A percentile compares a stretch with the other conserved stretches of the same genome.
These are phyloP conservation scores for Cryptocephalus moraei DNA, from an alignment of 2,888 invertebrate genomes.

Conservation along the genomic window DNA sequence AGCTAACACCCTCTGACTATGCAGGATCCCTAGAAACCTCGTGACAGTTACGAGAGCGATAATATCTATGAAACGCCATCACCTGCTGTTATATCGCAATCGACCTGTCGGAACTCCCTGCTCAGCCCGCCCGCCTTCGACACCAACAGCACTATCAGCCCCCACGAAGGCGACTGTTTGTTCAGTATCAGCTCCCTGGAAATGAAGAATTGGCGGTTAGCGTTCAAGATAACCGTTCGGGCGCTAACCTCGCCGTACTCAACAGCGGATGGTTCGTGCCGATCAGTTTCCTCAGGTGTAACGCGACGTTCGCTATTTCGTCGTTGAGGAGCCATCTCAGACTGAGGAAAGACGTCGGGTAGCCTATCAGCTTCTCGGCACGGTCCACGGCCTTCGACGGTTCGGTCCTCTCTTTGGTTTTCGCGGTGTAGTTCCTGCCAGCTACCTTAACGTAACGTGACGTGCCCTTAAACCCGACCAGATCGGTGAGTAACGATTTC, in stretches of 20 bases:
- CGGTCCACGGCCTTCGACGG: slow-evolving; percentile 54
- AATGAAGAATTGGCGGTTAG: neutral
- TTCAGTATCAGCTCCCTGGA: slow-evolving; percentile 31
- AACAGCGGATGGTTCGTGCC: slow-evolving; percentile 89
- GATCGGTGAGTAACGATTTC: too few relatives aligned
- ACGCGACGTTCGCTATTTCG: slow-evolving; percentile 87
- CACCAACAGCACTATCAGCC: slow-evolving; percentile 77
- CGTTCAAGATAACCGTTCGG: neutral
- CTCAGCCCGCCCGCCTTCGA: slow-evolving; percentile 84
- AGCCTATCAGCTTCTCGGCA: slow-evolving; percentile 93
- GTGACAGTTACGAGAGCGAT: neutral
- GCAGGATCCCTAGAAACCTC: slow-evolving; percentile 46
- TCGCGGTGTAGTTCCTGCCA: too few relatives aligned
- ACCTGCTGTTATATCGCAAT: slow-evolving; percentile 74
- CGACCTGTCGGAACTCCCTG: slow-evolving; percentile 63
- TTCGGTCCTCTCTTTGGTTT: neutral
- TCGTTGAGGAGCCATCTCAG: slow-evolving; percentile 89
- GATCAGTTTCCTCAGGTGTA: slow-evolving; percentile 81
- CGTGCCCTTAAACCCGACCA: too few relatives aligned
- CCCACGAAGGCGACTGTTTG: slow-evolving; percentile 85
- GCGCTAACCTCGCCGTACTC: slow-evolving; percentile 77
- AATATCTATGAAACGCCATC: too few relatives aligned
- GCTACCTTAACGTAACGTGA: too few relatives aligned
- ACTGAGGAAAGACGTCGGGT: slow-evolving; percentile 89
- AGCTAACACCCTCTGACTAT: slow-evolving; percentile 78